Evolutionary conservation across 2,888 invertebrate genomes (phyloP).

Genomic region (Camponotus fellah): DNA sequence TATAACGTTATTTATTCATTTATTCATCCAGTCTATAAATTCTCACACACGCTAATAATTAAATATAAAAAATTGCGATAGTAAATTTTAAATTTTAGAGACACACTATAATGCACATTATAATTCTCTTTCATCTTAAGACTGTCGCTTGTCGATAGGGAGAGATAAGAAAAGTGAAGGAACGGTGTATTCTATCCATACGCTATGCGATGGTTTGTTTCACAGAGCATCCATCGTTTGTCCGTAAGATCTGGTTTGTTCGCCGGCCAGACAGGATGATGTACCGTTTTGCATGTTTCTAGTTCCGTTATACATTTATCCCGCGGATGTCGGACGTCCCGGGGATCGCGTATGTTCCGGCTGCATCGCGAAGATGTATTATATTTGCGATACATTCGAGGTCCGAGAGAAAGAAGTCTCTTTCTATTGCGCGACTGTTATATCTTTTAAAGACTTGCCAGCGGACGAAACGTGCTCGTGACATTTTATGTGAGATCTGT

Average conservation of each 20-base stretch:
- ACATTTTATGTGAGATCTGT: conserved; percentile 30
- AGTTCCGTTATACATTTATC: conserved; percentile 46
- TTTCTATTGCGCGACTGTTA: conserved; percentile 17
- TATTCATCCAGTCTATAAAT: neutral
- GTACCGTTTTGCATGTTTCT: conserved; percentile 53
- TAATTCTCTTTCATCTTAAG: neutral
- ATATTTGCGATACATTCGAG: conserved; percentile 48
- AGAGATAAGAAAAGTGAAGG: neutral
- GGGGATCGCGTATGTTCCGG: conserved; percentile 36
- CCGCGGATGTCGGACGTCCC: conserved; percentile 45
- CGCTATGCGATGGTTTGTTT: conserved; percentile 36
- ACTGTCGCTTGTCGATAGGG: neutral
- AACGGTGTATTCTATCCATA: neutral
- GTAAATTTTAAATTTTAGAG: neutral
- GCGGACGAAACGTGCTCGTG: conserved; percentile 19
- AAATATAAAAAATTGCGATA: neutral
- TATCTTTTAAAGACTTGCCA: conserved; percentile 41
- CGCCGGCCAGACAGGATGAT: conserved; percentile 46
- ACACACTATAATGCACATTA: too few species aligned
- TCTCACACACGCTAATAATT: neutral
- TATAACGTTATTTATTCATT: conserved; percentile 15
- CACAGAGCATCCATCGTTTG: conserved; percentile 34
- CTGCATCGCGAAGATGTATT: conserved; percentile 44
- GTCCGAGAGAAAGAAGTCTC: conserved; percentile 25
- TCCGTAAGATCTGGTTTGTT: conserved; percentile 37